Conservation (phyloP, 2,113 vertebrate species). For the Oenanthe oenanthe region DNA sequence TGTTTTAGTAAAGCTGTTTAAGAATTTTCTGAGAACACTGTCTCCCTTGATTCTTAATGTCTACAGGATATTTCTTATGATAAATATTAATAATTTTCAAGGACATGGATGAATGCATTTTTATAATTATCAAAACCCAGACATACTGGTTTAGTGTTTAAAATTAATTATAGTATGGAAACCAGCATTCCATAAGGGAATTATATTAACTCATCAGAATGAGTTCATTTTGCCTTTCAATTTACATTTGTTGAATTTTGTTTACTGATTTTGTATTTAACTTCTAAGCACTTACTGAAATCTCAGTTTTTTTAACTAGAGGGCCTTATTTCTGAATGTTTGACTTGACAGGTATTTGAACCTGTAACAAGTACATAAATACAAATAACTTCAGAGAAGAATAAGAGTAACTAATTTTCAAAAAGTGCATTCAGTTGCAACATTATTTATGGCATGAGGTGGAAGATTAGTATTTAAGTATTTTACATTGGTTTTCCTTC, state of each 20-base stretch:
- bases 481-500: not conserved
- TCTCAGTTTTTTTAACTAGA: not conserved
- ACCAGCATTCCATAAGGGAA: conserved; percentile 59
- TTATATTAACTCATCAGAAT: conserved; percentile 50
- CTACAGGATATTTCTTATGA: conserved; percentile 68
- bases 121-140: conserved; percentile 62
- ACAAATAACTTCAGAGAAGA: not conserved
- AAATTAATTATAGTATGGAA: conserved; percentile 67
- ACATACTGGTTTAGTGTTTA: conserved; percentile 53
- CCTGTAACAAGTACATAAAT: not conserved
- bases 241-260: conserved; percentile 60
- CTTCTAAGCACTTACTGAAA: conserved; percentile 22
- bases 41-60: conserved; percentile 68
- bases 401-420: not conserved
- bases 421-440: not conserved
- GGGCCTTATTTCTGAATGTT: not conserved
- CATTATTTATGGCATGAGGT: not conserved
- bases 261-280: conserved; percentile 38
- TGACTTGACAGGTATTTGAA: not conserved
- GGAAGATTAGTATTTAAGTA: not conserved
- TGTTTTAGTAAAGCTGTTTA: conserved; percentile 27
- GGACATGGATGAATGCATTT: conserved; percentile 49
- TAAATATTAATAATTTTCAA: conserved; percentile 73
- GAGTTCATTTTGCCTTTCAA: conserved; percentile 57
- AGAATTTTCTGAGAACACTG: conserved; percentile 47